phyloP scores from a whole-genome alignment of 1,140 invertebrate genomes.

The Stenopsyche tienmushanensis region DNA sequence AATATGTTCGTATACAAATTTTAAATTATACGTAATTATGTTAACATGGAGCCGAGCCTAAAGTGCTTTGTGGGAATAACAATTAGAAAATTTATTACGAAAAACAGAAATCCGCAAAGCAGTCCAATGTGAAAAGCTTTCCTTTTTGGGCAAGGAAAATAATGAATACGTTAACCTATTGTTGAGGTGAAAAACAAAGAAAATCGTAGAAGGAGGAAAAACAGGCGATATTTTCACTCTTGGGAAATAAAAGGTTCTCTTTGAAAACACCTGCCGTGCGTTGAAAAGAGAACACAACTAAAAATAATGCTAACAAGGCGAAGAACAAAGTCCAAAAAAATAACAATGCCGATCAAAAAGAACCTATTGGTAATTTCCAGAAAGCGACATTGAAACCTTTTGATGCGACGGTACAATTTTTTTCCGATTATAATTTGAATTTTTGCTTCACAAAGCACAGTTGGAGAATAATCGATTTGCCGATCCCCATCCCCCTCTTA shows the following conservation, averaged over 20 bases:
- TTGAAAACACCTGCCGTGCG: not conserved
- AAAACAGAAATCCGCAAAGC: conserved; percentile 16
- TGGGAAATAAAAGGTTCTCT: not conserved
- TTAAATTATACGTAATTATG: too few relatives aligned
- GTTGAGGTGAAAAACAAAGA: conserved; percentile 3
- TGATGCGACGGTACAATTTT: not conserved
- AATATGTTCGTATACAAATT: too few relatives aligned
- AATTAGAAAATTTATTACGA: conserved; percentile 15
- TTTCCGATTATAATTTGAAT: not conserved
- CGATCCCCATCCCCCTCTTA: not conserved
- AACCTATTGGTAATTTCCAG: not conserved
- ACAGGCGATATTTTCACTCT: too few relatives aligned
- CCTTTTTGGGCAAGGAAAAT: conserved; percentile 6
- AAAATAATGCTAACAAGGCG: not conserved
- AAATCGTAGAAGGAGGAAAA: not conserved
- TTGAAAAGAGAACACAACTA: not conserved
- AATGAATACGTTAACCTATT: conserved; percentile 17
- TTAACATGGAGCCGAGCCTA: too few relatives aligned
- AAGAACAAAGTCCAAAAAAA: not conserved
- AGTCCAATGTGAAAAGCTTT: conserved; percentile 5
- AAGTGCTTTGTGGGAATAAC: too few relatives aligned
- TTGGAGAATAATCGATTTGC: not conserved
- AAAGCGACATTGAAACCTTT: not conserved
- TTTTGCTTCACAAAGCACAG: not conserved
- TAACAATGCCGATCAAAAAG: not conserved